These are phyloP conservation scores for Oplegnathus fasciatus DNA, from an alignment of 2,113 vertebrate species.

Conservation along the genomic window DNA sequence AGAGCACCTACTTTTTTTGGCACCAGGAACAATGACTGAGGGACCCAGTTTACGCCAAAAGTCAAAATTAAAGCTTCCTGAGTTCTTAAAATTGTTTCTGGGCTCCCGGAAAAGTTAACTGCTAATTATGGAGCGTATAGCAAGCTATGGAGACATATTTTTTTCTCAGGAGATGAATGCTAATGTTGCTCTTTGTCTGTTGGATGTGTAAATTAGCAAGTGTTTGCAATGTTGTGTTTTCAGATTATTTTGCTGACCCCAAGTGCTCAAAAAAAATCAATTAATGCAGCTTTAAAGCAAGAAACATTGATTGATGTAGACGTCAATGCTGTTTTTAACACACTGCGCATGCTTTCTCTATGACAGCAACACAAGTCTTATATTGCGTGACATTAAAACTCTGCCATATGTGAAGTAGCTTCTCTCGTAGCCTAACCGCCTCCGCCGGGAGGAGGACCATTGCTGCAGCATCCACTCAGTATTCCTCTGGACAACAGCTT, in stretches of 20 bases:
- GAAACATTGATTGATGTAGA: not conserved
- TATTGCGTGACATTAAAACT: not conserved
- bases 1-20: not conserved
- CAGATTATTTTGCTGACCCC: not conserved
- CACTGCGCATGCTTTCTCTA: not conserved
- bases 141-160: not conserved
- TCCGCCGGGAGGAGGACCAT: not conserved
- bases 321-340: not conserved
- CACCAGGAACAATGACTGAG: no score
- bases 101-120: no score
- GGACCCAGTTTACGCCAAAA: no score
- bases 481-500: conserved; percentile 21
- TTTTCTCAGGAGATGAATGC: not conserved
- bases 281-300: not conserved
- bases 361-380: not conserved
- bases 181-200: not conserved
- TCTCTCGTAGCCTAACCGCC: not conserved
- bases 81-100: no score
- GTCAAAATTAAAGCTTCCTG: no score
- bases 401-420: not conserved
- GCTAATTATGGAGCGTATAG: not conserved
- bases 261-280: not conserved
- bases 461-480: conserved; percentile 1
- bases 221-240: not conserved
- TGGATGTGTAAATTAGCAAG: not conserved